These are phyloP conservation scores for Epinotia brunnichana DNA, from an alignment of 2,888 invertebrate species.

Conservation along the genomic window DNA sequence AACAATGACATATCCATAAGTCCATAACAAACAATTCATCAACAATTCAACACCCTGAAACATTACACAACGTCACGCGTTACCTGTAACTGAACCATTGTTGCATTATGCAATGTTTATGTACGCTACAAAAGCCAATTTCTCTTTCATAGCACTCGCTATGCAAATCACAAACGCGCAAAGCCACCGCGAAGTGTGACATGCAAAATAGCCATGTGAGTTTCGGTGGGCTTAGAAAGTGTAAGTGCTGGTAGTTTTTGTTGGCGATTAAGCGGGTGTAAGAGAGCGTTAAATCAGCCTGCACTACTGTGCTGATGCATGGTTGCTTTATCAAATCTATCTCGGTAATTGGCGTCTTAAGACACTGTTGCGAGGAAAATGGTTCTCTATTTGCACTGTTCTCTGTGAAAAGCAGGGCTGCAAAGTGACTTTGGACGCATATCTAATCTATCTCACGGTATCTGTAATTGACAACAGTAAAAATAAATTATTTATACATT, in stretches of 20 bases:
- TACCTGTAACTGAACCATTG: constrained; percentile 36
- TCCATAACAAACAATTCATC: background rate
- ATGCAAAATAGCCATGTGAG: constrained; percentile 47
- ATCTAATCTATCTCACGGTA: too few relatives aligned
- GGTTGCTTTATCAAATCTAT: background rate
- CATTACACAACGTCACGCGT: constrained; percentile 20
- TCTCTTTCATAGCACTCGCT: constrained; percentile 50
- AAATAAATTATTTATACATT: too few relatives aligned
- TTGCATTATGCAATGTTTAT: constrained; percentile 32
- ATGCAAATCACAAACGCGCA: constrained; percentile 56
- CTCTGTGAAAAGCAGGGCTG: too few relatives aligned
- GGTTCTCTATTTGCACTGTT: background rate
- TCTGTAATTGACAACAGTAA: too few relatives aligned
- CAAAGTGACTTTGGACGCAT: too few relatives aligned
- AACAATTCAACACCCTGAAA: constrained; percentile 22
- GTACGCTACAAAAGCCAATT: constrained; percentile 47
- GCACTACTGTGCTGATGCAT: background rate
- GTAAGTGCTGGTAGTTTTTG: constrained; percentile 21
- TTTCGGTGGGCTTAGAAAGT: constrained; percentile 47
- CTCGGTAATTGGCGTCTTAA: constrained; percentile 6
- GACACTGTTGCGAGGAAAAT: background rate
- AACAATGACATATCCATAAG: background rate
- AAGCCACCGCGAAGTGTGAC: constrained; percentile 48
- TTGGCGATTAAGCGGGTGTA: constrained; percentile 15
- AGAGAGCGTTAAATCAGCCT: constrained; percentile 29